Conservation (phyloP, 1,140 invertebrate species). For the Medauroidea extradentata region DNA sequence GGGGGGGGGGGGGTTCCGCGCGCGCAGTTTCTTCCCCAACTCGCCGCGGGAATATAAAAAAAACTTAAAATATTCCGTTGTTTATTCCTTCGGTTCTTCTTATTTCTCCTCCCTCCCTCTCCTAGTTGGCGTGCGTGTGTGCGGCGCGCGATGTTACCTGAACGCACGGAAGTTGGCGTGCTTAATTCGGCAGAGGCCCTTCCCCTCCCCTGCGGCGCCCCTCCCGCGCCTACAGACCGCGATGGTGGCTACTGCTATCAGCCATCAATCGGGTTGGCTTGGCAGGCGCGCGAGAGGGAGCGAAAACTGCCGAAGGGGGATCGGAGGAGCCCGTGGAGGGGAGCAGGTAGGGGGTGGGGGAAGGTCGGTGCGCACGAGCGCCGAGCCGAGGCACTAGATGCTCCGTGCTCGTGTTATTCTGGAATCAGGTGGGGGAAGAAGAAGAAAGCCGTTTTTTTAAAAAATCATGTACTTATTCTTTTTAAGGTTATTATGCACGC, state of each 20-base stretch:
- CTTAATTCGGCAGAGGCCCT: slow-evolving; percentile 3
- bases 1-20: too few species aligned
- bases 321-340: slow-evolving; percentile 24
- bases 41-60: too few species aligned
- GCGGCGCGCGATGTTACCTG: slow-evolving; percentile 36
- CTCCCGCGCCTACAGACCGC: slow-evolving; percentile 1
- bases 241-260: slow-evolving; percentile 37
- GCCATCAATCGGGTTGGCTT: slow-evolving; percentile 19
- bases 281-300: slow-evolving; percentile 41
- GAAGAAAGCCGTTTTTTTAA: background rate
- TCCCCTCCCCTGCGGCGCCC: too few species aligned
- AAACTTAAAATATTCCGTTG: slow-evolving; percentile 2
- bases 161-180: slow-evolving; percentile 1
- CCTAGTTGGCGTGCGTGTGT: slow-evolving; percentile 12
- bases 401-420: slow-evolving; percentile 12
- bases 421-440: slow-evolving; percentile 14
- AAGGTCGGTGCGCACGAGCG: slow-evolving; percentile 30
- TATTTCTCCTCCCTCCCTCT: slow-evolving; percentile 20
- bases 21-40: too few species aligned
- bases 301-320: slow-evolving; percentile 17
- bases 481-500: background rate
- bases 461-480: slow-evolving; percentile 1
- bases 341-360: too few species aligned
- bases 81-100: background rate
- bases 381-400: slow-evolving; percentile 12